phyloP scores from a whole-genome alignment of 2,797 vertebrate genomes.

The Acestrorhynchus altus region DNA sequence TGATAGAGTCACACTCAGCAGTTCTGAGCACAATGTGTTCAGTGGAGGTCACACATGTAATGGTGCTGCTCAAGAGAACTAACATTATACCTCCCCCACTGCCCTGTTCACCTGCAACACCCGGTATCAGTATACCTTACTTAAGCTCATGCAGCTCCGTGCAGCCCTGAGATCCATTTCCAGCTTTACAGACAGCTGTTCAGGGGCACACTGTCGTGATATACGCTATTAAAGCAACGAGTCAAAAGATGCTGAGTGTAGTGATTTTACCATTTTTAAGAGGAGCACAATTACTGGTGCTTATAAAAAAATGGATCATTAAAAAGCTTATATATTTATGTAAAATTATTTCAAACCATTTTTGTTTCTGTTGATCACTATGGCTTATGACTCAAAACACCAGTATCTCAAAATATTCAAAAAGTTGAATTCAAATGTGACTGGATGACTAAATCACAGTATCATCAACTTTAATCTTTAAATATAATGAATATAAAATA shows the following conservation, averaged over 20 bases:
- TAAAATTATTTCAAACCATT: too few relatives aligned
- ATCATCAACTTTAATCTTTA: too few relatives aligned
- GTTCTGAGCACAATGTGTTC: conserved; percentile 30
- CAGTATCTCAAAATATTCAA: too few relatives aligned
- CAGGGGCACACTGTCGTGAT: neutral
- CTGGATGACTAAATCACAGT: too few relatives aligned
- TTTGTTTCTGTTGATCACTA: too few relatives aligned
- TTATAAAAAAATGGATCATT: too few relatives aligned
- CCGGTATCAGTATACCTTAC: neutral
- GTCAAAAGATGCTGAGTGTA: neutral
- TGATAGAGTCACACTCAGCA: conserved; percentile 33
- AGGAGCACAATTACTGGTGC: neutral
- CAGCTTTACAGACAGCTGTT: neutral
- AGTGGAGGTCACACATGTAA: conserved; percentile 21
- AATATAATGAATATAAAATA: too few relatives aligned
- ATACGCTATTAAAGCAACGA: neutral
- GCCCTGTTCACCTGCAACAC: conserved; percentile 11
- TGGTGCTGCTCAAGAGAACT: conserved; percentile 8
- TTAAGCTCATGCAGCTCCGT: neutral
- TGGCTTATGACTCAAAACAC: too few relatives aligned
- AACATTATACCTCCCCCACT: neutral
- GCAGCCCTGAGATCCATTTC: neutral
- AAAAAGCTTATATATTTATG: too few relatives aligned
- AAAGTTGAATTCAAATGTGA: too few relatives aligned
- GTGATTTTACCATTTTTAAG: neutral